Evolutionary conservation across 23 tunicate species (phyloP).

Genomic region (Trididemnum nubilum): DNA sequence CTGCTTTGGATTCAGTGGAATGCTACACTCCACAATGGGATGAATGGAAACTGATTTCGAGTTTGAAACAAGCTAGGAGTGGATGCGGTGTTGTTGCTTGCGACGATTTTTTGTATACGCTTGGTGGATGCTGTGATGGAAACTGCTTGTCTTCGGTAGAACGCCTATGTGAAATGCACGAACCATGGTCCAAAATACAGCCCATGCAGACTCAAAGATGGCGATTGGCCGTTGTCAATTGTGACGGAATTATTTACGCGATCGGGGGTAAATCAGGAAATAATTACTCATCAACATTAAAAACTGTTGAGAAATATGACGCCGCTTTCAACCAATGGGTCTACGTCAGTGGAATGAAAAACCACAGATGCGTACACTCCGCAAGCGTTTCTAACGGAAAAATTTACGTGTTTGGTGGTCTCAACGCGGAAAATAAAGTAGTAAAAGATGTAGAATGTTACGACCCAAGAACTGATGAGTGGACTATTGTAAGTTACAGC

Average conservation of each 20-base stretch:
- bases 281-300: not conserved
- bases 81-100: not conserved
- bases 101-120: not conserved
- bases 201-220: not conserved
- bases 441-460: slow-evolving; percentile 4
- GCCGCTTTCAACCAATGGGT: not conserved
- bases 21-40: not conserved
- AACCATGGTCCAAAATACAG: not conserved
- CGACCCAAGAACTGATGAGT: not conserved
- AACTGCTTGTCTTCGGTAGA: not conserved
- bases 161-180: not conserved
- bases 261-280: slow-evolving; percentile 17
- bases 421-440: not conserved
- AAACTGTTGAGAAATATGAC: slow-evolving; percentile 20
- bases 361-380: not conserved
- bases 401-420: slow-evolving; percentile 11
- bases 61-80: not conserved
- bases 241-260: not conserved
- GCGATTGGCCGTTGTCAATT: not conserved
- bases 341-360: slow-evolving; percentile 11
- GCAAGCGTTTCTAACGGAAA: slow-evolving; percentile 14
- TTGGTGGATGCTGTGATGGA: not conserved
- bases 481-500: not conserved
- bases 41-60: not conserved
- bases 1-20: not conserved